Percentiles rank a stretch among this genome's conserved stretches.
Evolutionary conservation across 2,797 vertebrate species (phyloP).

Genomic region (Pantherophis vulpinus): DNA sequence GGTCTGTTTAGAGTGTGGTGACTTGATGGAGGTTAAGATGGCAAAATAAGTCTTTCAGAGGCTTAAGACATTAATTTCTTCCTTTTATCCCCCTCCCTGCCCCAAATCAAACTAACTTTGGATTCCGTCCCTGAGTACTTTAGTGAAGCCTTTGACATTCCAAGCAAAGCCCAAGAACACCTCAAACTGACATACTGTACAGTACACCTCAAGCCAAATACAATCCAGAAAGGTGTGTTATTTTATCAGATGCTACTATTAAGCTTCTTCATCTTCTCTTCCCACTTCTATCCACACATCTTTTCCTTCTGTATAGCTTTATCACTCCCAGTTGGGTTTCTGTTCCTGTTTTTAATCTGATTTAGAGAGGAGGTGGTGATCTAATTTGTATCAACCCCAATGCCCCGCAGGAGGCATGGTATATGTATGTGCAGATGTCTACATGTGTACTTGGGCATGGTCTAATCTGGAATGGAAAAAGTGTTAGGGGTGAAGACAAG

Average conservation of each 20-base stretch:
- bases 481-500: neutral
- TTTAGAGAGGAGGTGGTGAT: constrained; percentile 9
- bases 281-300: neutral
- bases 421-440: neutral
- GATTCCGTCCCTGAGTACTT: neutral
- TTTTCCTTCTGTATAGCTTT: neutral
- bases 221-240: neutral
- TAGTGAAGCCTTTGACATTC: neutral
- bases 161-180: neutral
- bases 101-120: neutral
- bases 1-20: neutral
- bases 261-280: neutral
- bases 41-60: neutral
- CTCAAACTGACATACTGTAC: neutral
- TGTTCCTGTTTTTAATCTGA: constrained; percentile 28
- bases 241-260: neutral
- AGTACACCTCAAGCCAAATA: neutral
- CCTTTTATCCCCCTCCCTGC: neutral
- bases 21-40: neutral
- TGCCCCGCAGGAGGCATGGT: neutral
- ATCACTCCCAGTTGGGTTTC: constrained; percentile 2
- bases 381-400: constrained; percentile 3
- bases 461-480: constrained; percentile 15
- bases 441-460: neutral
- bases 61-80: neutral